Evolutionary conservation across 2,888 invertebrate species (phyloP), one percentile per base, ranked within the genome.

Genomic region (Melinopterus prodromus): DNA sequence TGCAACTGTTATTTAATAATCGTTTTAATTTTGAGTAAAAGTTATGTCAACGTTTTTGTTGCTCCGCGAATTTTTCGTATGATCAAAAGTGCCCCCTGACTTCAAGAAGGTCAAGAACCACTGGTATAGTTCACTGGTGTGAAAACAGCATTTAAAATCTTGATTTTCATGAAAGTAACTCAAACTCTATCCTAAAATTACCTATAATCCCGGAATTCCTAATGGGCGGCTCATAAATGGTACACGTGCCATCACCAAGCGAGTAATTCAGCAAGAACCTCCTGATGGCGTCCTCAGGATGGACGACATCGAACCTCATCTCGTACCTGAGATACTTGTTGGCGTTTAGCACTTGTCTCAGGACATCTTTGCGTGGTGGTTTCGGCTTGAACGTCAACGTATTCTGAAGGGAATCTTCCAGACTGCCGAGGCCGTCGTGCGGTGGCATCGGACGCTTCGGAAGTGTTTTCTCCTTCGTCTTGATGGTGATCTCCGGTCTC

Each of bases 331-430:
- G 83, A 81, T 86, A 87, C 89, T 94, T 94, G 84, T 91, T 92
- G 16, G 93, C 93, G 88, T 96, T 96, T 26, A 94, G 90, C 79
- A 96, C 90, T 87, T 94, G 94, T 86, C 94, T 94, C 83, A 96
- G 92, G 82, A 95, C 90, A 87, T 96, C 95, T 87, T 95, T 94
- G 86, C 92, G 93, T 0, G 95, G 95, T 0, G 94, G 91, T 85
- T 94, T 94, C 5, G 95, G 95, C 69, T 94, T 87, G 77, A 96
- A 90, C 0, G 93, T 92, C 84, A 92, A 90, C 86, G 95, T 95
- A 16, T 94, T 94, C 85, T 94, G 93, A 38, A 95, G 88, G 0
- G 95, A 94, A 86, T 97, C 96, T 87, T 96, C 96, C 2, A 95
- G 92, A 14, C 93, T 91, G 1, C 96, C 96, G 83, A 95, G 92